phyloP scores from a whole-genome alignment of 1,140 invertebrate species.

The Sipha flava region DNA sequence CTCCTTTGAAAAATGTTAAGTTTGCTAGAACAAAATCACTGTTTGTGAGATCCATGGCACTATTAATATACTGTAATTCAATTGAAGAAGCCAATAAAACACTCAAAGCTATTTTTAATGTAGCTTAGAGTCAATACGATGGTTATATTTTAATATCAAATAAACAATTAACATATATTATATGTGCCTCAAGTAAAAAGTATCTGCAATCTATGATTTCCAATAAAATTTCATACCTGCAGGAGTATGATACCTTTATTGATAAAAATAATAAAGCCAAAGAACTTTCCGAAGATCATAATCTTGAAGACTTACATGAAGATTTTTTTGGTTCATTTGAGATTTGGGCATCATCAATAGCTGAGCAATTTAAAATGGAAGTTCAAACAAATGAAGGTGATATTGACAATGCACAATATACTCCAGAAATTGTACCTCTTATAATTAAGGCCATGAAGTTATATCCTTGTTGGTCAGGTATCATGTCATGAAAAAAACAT shows the following conservation, averaged over 20 bases:
- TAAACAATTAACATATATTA: too few species aligned
- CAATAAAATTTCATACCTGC: background rate
- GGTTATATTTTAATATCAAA: background rate
- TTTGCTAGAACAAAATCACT: too few species aligned
- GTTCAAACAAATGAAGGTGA: background rate
- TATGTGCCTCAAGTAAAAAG: background rate
- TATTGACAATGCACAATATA: background rate
- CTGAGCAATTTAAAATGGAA: background rate
- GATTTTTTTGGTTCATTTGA: background rate
- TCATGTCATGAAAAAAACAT: background rate
- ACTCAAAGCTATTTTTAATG: background rate
- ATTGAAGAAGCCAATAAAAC: background rate
- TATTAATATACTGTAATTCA: background rate
- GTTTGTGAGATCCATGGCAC: background rate
- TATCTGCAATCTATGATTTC: background rate
- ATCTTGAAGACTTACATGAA: background rate
- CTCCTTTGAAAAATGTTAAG: too few species aligned
- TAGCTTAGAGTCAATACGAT: background rate
- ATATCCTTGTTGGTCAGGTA: background rate
- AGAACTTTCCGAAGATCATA: background rate
- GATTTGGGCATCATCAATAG: background rate
- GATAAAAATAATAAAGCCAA: background rate
- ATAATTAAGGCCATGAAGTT: background rate
- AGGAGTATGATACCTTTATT: background rate
- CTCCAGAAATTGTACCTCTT: background rate